phyloP scores from a whole-genome alignment of 2,113 vertebrate species.

The Nymphicus hollandicus region DNA sequence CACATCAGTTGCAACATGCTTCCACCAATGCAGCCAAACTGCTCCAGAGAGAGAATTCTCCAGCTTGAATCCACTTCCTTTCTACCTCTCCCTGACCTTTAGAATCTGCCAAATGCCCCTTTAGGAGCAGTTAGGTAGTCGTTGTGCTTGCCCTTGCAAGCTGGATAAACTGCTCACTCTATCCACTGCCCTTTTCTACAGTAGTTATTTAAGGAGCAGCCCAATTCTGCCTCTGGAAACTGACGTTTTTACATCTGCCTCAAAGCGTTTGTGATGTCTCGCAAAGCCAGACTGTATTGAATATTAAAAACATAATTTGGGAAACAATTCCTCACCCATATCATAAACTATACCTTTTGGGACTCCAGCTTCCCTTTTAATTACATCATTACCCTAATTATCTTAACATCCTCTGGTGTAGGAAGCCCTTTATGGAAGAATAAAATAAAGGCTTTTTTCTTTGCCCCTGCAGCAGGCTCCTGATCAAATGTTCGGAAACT shows the following conservation, averaged over 20 bases:
- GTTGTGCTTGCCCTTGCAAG: not conserved
- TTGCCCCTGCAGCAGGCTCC: not conserved
- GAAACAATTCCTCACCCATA: not conserved
- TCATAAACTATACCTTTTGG: not conserved
- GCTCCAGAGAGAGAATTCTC: not conserved
- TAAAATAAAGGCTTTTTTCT: not conserved
- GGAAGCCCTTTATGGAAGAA: not conserved
- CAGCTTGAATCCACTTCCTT: not conserved
- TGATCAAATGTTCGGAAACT: not conserved
- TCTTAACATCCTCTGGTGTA: not conserved
- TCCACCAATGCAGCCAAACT: not conserved
- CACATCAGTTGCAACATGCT: not conserved
- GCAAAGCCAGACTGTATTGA: not conserved
- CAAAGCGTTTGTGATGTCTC: not conserved
- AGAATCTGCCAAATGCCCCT: not conserved
- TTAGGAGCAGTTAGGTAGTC: not conserved
- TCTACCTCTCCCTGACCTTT: not conserved
- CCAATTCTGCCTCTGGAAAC: not conserved
- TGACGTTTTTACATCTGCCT: not conserved
- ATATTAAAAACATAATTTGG: not conserved
- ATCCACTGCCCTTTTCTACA: not conserved
- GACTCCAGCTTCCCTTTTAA: not conserved
- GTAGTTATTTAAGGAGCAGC: not conserved
- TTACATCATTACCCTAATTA: conserved; percentile 44
- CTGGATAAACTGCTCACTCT: not conserved